Evolutionary conservation across 2,888 invertebrate species (phyloP), one percentile per base, ranked within the genome.

Genomic region (Dysmachus trigonus): DNA sequence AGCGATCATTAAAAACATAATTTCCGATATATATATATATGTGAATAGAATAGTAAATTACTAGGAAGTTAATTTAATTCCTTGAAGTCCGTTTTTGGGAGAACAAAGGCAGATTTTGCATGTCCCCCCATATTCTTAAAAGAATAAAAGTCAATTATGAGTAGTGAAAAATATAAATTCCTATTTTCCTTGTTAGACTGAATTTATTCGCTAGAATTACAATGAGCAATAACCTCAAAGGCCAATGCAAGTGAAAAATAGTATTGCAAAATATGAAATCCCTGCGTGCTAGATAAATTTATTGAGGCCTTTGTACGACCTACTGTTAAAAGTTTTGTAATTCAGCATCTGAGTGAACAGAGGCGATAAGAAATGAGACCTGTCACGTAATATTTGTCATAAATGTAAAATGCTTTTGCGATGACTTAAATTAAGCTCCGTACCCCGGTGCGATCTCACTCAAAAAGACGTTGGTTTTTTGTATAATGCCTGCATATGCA

Each of bases 301-400:
- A 79, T 79, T 79, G 79, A 79, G 79, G 79, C 47, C 79, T 47
- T 51, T 79, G 79, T 27, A 15, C 79, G 79, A 79, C 79, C 79
- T 79, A 79, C 79, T 79, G 79, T 79, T 31, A 51, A 79, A 47
- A 51, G 79, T 79, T 51, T 79, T 79, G 79, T 51, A 79, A 79
- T 27, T 15, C 38, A 77, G 41, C 79, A 79, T 79, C 51, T 53
- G 27, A 27, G 41, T 79, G 79, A 38, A 76, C 38, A 62, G 62
- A 18, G 38, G 38, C 76, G 38, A 79, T 79, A 79, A 47, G 79
- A 51, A 79, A 79, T 53, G 79, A 79, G 35, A 79, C 79, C n/a
- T 79, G 79, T 79, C 79, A 79, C 79, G 79, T 79, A 79, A 79
- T 79, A 27, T 51, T 47, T 30, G 79, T 51, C 47, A 51, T 47